A percentile compares a stretch with the other conserved stretches of the same genome.
phyloP scores from a whole-genome alignment of 2,797 vertebrate species.

The Ctenopoma multispine region DNA sequence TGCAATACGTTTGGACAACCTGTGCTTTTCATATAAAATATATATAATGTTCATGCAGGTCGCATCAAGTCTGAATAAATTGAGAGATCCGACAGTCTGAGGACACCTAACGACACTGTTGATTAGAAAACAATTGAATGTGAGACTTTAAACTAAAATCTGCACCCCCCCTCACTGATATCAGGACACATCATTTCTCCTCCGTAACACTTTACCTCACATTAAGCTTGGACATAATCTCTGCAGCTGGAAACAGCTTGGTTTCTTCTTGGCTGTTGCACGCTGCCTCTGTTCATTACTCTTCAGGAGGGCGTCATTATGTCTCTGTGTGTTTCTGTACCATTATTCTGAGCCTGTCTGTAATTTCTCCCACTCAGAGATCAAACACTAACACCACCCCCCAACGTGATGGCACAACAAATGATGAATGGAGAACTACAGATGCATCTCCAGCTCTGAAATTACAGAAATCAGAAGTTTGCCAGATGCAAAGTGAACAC shows the following conservation, averaged over 20 bases:
- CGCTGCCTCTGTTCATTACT: constrained; percentile 41
- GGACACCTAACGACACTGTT: too few species aligned
- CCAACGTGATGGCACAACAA: constrained; percentile 41
- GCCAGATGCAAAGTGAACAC: constrained; percentile 57
- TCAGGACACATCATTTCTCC: too few species aligned
- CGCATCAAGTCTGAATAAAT: too few species aligned
- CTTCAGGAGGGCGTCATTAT: constrained; percentile 62
- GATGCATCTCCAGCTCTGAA: constrained; percentile 46
- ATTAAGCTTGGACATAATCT: not conserved
- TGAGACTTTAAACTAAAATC: too few species aligned
- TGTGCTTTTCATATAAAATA: too few species aligned
- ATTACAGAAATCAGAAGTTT: constrained; percentile 55
- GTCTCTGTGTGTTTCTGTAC: constrained; percentile 32
- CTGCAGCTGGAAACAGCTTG: constrained; percentile 8
- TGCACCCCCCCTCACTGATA: constrained; percentile 6
- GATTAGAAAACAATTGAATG: too few species aligned
- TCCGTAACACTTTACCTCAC: too few species aligned
- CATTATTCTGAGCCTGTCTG: constrained; percentile 44
- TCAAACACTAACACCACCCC: constrained; percentile 61
- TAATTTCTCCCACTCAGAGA: constrained; percentile 59
- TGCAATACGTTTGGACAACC: too few species aligned
- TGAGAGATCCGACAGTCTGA: too few species aligned
- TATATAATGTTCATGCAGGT: too few species aligned
- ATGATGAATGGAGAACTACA: constrained; percentile 28
- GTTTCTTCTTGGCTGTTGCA: constrained; percentile 2